Conservation (phyloP, 2,113 vertebrate species). For the Phaetusa simplex region DNA sequence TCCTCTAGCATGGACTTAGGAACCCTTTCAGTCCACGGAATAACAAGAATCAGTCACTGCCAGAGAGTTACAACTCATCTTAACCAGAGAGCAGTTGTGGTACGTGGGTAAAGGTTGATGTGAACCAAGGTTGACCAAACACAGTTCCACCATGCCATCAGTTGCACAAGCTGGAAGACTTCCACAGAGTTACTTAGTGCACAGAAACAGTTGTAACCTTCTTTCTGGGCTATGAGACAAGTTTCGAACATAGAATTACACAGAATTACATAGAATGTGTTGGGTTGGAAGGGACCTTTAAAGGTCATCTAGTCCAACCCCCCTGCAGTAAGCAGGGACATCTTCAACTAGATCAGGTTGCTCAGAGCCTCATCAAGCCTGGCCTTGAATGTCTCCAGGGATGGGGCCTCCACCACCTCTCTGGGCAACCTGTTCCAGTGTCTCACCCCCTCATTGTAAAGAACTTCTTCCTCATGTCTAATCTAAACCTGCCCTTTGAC, state of each 20-base stretch:
- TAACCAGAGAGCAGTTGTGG: background rate
- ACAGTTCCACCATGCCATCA: rapidly evolving
- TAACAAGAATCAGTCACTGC: background rate
- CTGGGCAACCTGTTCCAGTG: too few species aligned
- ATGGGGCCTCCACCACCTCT: too few species aligned
- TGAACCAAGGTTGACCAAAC: background rate
- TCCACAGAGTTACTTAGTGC: background rate
- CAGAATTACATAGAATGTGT: too few species aligned
- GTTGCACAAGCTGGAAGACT: background rate
- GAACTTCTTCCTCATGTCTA: too few species aligned
- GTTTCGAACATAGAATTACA: background rate
- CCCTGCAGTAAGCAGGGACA: too few species aligned
- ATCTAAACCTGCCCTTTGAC: too few species aligned
- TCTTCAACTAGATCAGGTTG: too few species aligned
- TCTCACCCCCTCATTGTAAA: too few species aligned
- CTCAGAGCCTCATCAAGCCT: too few species aligned
- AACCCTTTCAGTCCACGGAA: background rate
- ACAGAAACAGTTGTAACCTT: background rate
- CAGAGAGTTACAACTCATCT: background rate
- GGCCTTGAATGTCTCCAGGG: too few species aligned
- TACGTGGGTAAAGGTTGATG: background rate
- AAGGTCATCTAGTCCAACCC: too few species aligned
- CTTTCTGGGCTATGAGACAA: background rate
- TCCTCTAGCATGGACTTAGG: background rate
- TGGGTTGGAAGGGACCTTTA: too few species aligned